A percentile compares a stretch with the other conserved stretches of the same genome.
Evolutionary conservation across 1,140 invertebrate species (phyloP).

Genomic region (Bombyx mori): ASM3026992v2 NC_085113.1:10913001-10913500

Average conservation of each 20-base stretch:
- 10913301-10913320: conserved; percentile 12
- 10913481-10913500: conserved; percentile 25
- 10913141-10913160: conserved; percentile 10
- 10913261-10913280: conserved; percentile 9
- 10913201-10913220: conserved; percentile 4
- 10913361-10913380: conserved; percentile 14
- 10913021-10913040: conserved; percentile 8
- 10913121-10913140: conserved; percentile 11
- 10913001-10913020: conserved; percentile 18
- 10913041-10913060: conserved; percentile 14
- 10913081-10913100: background rate
- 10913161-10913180: conserved; percentile 1
- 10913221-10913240: background rate
- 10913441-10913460: conserved; percentile 28
- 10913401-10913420: conserved; percentile 3
- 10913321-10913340: conserved; percentile 11
- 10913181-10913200: conserved; percentile 2
- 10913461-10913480: conserved; percentile 30
- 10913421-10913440: conserved; percentile 28
- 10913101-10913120: conserved; percentile 12
- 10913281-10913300: conserved; percentile 14
- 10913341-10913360: conserved; percentile 2
- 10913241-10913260: conserved; percentile 3
- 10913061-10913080: conserved; percentile 5
- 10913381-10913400: conserved; percentile 7